A percentile compares a stretch with the other conserved stretches of the same genome.
phyloP scores from a whole-genome alignment of 2,797 vertebrate species.

The Crax fasciolata region DNA sequence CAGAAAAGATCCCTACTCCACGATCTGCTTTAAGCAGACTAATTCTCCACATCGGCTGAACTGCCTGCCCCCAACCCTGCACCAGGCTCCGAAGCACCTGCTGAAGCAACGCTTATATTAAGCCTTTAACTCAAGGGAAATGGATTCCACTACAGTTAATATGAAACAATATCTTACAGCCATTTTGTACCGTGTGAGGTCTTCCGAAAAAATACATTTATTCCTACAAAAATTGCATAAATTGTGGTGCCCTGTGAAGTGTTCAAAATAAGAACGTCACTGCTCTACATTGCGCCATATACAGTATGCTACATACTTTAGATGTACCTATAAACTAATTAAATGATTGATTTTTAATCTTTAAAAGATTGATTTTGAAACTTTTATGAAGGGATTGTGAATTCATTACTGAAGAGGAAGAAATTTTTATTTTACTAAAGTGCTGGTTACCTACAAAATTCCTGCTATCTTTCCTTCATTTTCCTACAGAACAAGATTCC shows the following conservation, averaged over 20 bases:
- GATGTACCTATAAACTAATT: background rate
- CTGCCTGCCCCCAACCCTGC: background rate
- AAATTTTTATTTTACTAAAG: background rate
- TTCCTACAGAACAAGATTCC: background rate
- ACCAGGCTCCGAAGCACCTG: background rate
- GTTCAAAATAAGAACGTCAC: background rate
- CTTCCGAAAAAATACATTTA: background rate
- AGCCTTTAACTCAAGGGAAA: constrained; percentile 32
- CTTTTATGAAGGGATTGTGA: background rate
- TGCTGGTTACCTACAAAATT: background rate
- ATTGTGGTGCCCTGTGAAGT: background rate
- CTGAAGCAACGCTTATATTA: constrained; percentile 10
- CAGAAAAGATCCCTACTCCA: background rate
- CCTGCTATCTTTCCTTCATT: background rate
- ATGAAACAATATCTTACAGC: background rate
- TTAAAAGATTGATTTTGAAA: background rate
- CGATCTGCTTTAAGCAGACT: background rate
- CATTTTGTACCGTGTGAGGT: background rate
- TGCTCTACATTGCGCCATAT: background rate
- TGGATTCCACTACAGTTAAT: background rate
- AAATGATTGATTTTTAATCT: background rate
- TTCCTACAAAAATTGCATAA: background rate
- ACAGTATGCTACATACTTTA: background rate
- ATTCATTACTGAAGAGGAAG: background rate
- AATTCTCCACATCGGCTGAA: background rate